Base-by-base conservation (phyloP, 2,888 invertebrate genomes). In the Artemia sinica region DNA sequence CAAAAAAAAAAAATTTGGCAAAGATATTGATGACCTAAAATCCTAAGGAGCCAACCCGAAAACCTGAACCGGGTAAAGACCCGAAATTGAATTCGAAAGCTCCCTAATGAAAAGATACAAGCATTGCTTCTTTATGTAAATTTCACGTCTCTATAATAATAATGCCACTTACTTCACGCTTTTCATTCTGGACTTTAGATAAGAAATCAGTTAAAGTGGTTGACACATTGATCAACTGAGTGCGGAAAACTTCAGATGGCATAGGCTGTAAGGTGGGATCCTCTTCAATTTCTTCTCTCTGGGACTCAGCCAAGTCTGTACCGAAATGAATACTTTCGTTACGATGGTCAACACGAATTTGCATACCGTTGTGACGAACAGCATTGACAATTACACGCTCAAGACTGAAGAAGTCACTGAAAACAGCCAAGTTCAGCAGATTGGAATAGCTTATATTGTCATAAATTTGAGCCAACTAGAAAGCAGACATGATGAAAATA, bases 301-400 rank as follows among this genome's bases (percentile, higher is more conserved):
- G 88, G 11, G 91, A 89, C 73, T 94, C 92, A 49, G 91, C 89
- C 8, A 95, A 81, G 76, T 95, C 93, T 50, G 92, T 91, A 10
- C 96, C 97, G 78, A 98, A 98, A 76, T 91, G 90, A 63, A 98
- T 85, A 75, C 92, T 91, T 41, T 79, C 79, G 9, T 78, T 78
- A 10, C 82, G 79, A 75, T 85, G 85, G 76, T 84, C 83, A 72
- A 85, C 81, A n/a, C 83, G 81, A 52, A 84, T 81, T 81, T 95
- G 95, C 87, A 96, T 89, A 75, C 95, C 94, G 75, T 94, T 91
- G 76, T 92, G 93, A 14, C 95, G 84, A 9, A 94, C 93, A 74
- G 93, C 91, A 79, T 95, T 92, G 0, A 98, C 96, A 66, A 98
- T 81, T 70, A 96, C 82, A 9, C 94, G 84, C 78, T 98, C 97